A percentile compares a stretch with the other conserved stretches of the same genome.
Conservation (phyloP, 2,888 invertebrate genomes). For the Callyntrura sp. region DNA sequence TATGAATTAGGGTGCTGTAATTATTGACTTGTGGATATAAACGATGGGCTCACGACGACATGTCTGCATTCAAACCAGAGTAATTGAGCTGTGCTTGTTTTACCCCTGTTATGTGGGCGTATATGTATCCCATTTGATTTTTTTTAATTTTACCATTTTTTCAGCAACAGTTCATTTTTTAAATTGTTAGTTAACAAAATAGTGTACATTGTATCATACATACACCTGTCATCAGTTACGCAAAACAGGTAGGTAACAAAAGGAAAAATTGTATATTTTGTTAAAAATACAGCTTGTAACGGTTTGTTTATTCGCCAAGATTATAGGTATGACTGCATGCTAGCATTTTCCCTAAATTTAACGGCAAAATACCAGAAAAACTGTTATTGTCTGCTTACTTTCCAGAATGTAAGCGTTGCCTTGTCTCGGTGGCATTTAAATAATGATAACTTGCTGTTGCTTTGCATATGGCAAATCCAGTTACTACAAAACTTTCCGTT, state of each 20-base stretch:
- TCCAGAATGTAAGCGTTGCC: background rate
- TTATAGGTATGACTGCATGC: constrained; percentile 18
- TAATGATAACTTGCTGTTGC: constrained; percentile 47
- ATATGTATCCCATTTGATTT: too few species aligned
- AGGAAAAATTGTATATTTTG: constrained; percentile 42
- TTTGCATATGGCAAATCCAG: constrained; percentile 19
- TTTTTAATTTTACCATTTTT: background rate
- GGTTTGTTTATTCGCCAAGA: constrained; percentile 32
- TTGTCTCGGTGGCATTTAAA: constrained; percentile 16
- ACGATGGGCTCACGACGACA: background rate
- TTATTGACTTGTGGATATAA: background rate
- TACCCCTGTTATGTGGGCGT: too few species aligned
- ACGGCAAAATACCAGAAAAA: background rate
- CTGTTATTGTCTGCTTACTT: background rate
- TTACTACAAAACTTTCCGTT: constrained; percentile 3
- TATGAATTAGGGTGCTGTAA: background rate
- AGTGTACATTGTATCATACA: background rate
- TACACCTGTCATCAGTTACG: constrained; percentile 50
- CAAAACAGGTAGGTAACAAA: constrained; percentile 34
- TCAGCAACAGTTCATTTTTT: constrained; percentile 49
- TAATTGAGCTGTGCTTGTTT: too few species aligned
- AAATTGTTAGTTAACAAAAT: constrained; percentile 46
- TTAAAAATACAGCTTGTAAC: constrained; percentile 56
- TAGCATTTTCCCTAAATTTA: background rate
- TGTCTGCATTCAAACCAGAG: too few species aligned